Base-by-base conservation (phyloP, 64 coral and sea anemone species). In the Astreopora myriophthalma region DNA sequence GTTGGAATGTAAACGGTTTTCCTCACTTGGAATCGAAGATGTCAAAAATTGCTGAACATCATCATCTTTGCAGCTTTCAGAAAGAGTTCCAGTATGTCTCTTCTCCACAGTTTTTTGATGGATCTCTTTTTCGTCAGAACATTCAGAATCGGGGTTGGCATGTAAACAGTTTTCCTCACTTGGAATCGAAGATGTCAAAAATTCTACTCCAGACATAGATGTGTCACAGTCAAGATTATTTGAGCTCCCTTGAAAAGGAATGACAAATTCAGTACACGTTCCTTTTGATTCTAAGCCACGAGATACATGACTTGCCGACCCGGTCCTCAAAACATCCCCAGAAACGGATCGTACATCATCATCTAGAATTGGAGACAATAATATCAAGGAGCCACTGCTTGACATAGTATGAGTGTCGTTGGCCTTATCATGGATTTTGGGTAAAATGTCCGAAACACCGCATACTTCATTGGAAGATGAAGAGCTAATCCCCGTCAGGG, bases 401-500 rank as follows among this genome's bases (percentile, higher is more conserved):
- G 42, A 10, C 40, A 51, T 29, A 6, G 23, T 64, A 25, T 13
- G 38, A 40, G 23, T 29, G 40, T 1, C 2, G 11, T 78, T 31
- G 28, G 5, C 8, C 6, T 12, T 16, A 27, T 25, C 17, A 34
- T 29, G 19, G 17, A 27, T 1, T 22, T 34, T 20, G 10, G 26
- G 4, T 38, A 48, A 40, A 25, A 11, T 27, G 8, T 76, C 76
- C 7, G 14, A 80, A 33, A 80, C 44, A 34, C 49, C 17, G 8
- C 52, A 55, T 14, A 26, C 49, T 31, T 58, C 76, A 80, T 60
- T 80, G 76, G 48, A 80, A 80, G 76, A 80, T 6, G 76, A 22
- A 22, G 30, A 80, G 49, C 76, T 80, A 55, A 80, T 80, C 48
- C 48, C 76, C 14, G 76, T 80, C 76, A 80, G 26, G 2, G 76